Base-by-base conservation (phyloP, 2,888 invertebrate genomes). In the Eupithecia subumbrata region DNA sequence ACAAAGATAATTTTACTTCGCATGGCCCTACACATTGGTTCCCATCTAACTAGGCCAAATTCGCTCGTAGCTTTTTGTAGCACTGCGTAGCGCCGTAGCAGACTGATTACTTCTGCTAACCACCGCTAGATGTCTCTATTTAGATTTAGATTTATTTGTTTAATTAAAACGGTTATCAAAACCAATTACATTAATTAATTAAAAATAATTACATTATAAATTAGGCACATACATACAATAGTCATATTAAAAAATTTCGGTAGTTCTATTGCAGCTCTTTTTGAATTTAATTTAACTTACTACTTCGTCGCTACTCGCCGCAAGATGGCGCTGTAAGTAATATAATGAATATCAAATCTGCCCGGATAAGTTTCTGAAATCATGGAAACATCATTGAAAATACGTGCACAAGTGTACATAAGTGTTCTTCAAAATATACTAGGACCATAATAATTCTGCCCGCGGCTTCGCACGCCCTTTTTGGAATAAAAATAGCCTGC, bases 111-210 rank as follows among this genome's bases (percentile, higher is more conserved):
- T 80, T 73, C 25, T 37, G 30, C 82, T 82, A 82, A 74, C 79
- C 74, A 48, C 34, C 75, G 40, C 73, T 77, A 84, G 84, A 82
- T 82, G 82, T 69, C 73, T 34, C 18, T 11, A n/a, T n/a, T n/a
- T n/a, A n/a, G n/a, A n/a, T n/a, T n/a, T n/a, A n/a, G n/a, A n/a
- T n/a, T n/a, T n/a, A n/a, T n/a, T n/a, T n/a, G n/a, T n/a, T n/a
- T n/a, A n/a, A n/a, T n/a, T n/a, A n/a, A n/a, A n/a, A n/a, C n/a
- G n/a, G n/a, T n/a, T n/a, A n/a, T n/a, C n/a, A n/a, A n/a, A n/a
- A n/a, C n/a, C n/a, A n/a, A n/a, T n/a, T n/a, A n/a, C n/a, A n/a
- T n/a, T n/a, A n/a, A n/a, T n/a, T n/a, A n/a, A n/a, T n/a, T n/a
- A n/a, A n/a, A n/a, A n/a, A n/a, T n/a, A n/a, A n/a, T n/a, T n/a